A percentile compares a stretch with the other conserved stretches of the same genome.
Conservation (phyloP, 2,113 vertebrate genomes). For the Piliocolobus tephrosceles region DNA sequence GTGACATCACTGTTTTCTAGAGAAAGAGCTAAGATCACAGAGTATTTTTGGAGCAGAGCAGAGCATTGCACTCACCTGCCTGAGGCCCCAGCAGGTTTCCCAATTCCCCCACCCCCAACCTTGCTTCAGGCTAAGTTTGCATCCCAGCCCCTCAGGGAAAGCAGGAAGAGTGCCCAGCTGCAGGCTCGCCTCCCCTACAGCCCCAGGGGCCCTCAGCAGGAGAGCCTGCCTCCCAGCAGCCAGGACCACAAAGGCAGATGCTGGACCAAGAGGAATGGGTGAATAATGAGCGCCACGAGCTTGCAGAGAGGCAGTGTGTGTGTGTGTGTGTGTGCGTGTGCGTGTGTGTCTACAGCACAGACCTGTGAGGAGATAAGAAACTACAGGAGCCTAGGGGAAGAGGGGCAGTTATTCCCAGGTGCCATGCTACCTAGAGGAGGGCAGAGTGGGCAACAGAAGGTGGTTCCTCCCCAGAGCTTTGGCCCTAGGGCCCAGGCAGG, state of each 20-base stretch:
- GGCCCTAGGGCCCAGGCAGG: not conserved
- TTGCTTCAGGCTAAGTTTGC: slow-evolving; percentile 35
- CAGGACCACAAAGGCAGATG: slow-evolving; percentile 3
- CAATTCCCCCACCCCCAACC: slow-evolving; percentile 58
- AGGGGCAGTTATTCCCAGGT: not conserved
- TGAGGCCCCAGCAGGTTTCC: slow-evolving; percentile 73
- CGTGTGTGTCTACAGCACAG: not conserved
- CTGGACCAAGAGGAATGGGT: not conserved
- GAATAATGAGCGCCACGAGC: not conserved
- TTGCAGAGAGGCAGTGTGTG: not conserved
- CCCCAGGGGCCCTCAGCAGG: not conserved
- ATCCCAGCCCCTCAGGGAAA: slow-evolving; percentile 2
- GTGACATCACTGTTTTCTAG: slow-evolving; percentile 89
- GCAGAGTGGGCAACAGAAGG: not conserved
- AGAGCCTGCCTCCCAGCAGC: not conserved
- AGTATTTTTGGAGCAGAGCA: slow-evolving; percentile 88
- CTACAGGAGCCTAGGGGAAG: not conserved
- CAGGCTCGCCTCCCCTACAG: not conserved
- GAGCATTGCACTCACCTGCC: slow-evolving; percentile 78
- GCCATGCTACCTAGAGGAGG: not conserved
- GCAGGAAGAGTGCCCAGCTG: not conserved
- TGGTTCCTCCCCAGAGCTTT: not conserved
- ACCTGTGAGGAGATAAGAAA: not conserved
- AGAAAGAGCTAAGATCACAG: slow-evolving; percentile 85
- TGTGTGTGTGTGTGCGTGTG: not conserved